Base-by-base conservation (phyloP, 2,888 invertebrate genomes). In the Eristalis intricaria region DNA sequence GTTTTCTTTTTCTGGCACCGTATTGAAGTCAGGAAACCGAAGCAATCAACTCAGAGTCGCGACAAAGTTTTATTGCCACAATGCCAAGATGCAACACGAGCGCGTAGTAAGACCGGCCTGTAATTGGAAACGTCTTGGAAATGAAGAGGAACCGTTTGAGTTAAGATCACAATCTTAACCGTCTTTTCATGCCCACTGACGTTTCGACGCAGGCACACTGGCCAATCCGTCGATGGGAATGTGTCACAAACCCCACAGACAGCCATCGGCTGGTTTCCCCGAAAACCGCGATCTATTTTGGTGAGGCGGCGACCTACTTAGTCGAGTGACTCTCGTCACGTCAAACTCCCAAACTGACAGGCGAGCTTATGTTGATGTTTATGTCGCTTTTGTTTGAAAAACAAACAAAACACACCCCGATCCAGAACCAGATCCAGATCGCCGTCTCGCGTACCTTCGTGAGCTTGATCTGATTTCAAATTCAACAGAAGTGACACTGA, bases 21-120 rank as follows among this genome's bases (percentile, higher is more conserved):
- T 83, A 83, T 66, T 79, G 83, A 75, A 87, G 79, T 76, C 87
- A 83, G 86, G 86, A 83, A 79, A 87, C 83, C 40, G 68, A 87
- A 43, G 83, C 79, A 87, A 87, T 87, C 87, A 87, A 63, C 87
- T 76, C 26, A 58, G 43, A 82, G 78, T 83, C 50, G 79, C 87
- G 75, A 75, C 75, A 50, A n/a, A 43, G 43, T 43, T 26, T 83
- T 71, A 80, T 74, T 66, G 66, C 50, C 73, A 38, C 61, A 61
- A 61, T 26, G 26, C 4, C 56, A 43, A 63, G 32, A 65, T 71
- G 23, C 15, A 64, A 64, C 77, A 1, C 29, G 29, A 5, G 29
- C 50, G 19, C 19, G 19, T 2, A 0, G 5, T 0, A 7, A n/a
- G 19, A 19, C 0, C n/a, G 19, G 15, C 0, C 50, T 19, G 50